Base-by-base conservation (phyloP, 2,888 invertebrate genomes). In the Oxytorus armatus region DNA sequence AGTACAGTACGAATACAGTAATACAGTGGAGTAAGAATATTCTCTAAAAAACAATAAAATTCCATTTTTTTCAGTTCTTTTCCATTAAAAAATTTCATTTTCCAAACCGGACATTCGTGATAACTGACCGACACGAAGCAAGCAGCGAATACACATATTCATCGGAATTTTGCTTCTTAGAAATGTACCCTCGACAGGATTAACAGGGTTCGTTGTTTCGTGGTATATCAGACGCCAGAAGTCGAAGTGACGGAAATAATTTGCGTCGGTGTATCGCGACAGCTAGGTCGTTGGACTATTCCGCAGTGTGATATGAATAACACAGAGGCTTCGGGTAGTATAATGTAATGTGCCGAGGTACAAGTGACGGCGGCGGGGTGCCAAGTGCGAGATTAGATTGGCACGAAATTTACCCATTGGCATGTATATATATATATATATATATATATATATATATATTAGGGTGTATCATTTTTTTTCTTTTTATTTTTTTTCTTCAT, bases 351-450 rank as follows among this genome's bases (percentile, higher is more conserved):
- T 14, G 14, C 44, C 55, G 16, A 25, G 29, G 29, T 39, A 42
- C 21, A 44, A 69, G 44, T 39, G 42, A 18, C 66, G 33, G 29
- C 66, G 33, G 39, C 16, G 42, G 53, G 63, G 61, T 63, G 72
- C 72, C 61, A 63, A 73, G 23, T 39, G 25, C 51, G 72, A 73
- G 39, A 73, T 73, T 63, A 53, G 51, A 61, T 73, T 73, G 61
- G 72, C 72, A 73, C 61, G 25, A 25, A 44, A 33, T 21, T 21
- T 8, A 11, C 44, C 47, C 21, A 10, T 7, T n/a, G 7, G 33
- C 36, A 21, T n/a, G n/a, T 10, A 42, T 11, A 42, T 11, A 11
- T 42, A 10, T 8, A 42, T 10, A 44, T 14, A 44, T 0, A 44
- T 44, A 14, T 14, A 44, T 14, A 44, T 44, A 14, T 44, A 44